These are phyloP conservation scores for Brachyistius frenatus DNA, from an alignment of 2,113 vertebrate species.

Conservation along the genomic window DNA sequence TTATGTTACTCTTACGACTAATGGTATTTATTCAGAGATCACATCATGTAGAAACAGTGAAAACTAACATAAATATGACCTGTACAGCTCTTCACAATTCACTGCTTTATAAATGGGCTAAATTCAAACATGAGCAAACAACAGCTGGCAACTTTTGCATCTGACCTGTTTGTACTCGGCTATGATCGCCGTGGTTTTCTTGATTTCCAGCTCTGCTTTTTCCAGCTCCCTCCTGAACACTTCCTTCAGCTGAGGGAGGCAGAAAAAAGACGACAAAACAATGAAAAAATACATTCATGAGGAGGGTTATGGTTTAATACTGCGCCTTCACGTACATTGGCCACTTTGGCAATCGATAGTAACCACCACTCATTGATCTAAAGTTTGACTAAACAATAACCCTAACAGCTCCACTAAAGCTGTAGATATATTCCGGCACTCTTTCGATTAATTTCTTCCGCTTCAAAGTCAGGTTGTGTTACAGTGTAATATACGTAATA, in stretches of 20 bases:
- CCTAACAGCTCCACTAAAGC: neutral
- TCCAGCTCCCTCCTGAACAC: constrained; percentile 97
- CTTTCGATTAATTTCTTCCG: neutral
- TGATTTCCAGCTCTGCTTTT: constrained; percentile 97
- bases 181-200: constrained; percentile 98
- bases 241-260: constrained; percentile 91
- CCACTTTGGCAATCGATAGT: neutral
- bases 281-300: neutral
- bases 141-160: too few species aligned
- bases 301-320: neutral
- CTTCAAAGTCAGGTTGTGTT: neutral
- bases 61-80: too few species aligned
- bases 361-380: neutral
- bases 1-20: too few species aligned
- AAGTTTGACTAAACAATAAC: neutral
- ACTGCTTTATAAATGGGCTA: too few species aligned
- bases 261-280: constrained; percentile 7
- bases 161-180: constrained; percentile 94
- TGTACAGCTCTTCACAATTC: too few species aligned
- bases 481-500: too few species aligned
- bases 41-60: too few species aligned
- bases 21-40: too few species aligned
- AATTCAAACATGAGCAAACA: neutral
- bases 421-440: neutral
- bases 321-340: neutral